Evolutionary conservation across 2,113 vertebrate genomes (phyloP).

Genomic region (Charadrius vociferus): DNA sequence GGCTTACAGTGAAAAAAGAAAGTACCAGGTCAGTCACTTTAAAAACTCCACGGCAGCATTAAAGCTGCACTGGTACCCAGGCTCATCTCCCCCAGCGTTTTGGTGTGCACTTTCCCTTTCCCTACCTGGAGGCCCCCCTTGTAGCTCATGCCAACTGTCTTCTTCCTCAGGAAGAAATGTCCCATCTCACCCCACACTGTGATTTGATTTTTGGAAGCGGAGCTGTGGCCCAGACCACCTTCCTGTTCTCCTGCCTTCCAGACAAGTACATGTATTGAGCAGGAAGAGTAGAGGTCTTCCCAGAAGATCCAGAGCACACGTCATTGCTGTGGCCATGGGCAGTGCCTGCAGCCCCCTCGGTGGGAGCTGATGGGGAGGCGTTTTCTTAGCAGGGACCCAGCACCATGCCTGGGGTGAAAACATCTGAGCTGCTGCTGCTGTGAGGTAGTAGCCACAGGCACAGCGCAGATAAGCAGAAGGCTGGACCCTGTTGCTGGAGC

Average conservation of each 20-base stretch:
- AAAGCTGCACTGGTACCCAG: neutral
- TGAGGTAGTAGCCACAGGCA: neutral
- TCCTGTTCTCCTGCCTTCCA: neutral
- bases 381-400: neutral
- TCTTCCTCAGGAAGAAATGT: neutral
- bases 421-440: neutral
- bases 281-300: neutral
- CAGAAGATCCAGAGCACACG: neutral
- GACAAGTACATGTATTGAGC: neutral
- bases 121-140: neutral
- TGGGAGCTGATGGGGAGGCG: neutral
- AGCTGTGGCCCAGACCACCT: neutral
- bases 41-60: neutral
- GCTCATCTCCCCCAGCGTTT: fast-evolving
- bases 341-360: neutral
- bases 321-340: neutral
- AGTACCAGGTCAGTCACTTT: neutral
- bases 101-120: neutral
- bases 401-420: neutral
- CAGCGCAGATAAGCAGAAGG: neutral
- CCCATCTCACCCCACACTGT: neutral
- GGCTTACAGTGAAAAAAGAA: neutral
- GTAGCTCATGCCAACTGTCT: neutral
- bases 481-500: neutral
- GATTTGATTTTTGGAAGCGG: neutral